These are phyloP conservation scores for Antedon mediterranea DNA, from an alignment of 53 echinoderm and acorn worm genomes.

Conservation along the genomic window DNA sequence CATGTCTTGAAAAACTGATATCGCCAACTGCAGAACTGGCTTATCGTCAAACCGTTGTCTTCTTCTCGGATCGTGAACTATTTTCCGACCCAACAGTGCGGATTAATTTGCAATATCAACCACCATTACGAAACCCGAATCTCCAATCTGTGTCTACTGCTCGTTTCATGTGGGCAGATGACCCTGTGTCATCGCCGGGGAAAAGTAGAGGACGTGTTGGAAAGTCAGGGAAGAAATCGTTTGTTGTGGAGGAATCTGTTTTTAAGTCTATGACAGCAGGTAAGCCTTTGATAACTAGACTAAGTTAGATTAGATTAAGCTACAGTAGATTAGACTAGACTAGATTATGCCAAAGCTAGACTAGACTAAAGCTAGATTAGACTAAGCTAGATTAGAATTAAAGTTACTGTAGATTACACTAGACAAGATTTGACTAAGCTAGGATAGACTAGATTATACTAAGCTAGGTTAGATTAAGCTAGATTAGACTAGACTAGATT, in stretches of 20 bases:
- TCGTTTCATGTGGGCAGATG: conserved; percentile 82
- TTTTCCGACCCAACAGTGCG: conserved; percentile 89
- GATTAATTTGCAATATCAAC: conserved; percentile 62
- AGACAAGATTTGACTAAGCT: too few species aligned
- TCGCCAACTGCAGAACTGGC: conserved; percentile 86
- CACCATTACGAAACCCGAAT: conserved; percentile 76
- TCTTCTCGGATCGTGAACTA: conserved; percentile 84
- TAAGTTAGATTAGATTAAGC: too few species aligned
- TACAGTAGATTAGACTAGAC: too few species aligned
- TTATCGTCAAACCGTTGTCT: conserved; percentile 79
- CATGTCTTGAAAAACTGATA: conserved; percentile 42
- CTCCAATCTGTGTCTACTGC: conserved; percentile 80
- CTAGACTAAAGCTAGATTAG: too few species aligned
- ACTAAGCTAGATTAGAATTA: too few species aligned
- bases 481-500: too few species aligned
- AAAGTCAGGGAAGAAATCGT: conserved; percentile 33
- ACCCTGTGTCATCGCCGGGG: not conserved
- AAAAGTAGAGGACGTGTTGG: conserved; percentile 14
- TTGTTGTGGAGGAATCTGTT: conserved; percentile 86
- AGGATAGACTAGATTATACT: too few species aligned
- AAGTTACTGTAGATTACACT: too few species aligned
- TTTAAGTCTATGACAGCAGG: conserved; percentile 85
- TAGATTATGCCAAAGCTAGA: too few species aligned
- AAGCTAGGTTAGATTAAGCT: too few species aligned
- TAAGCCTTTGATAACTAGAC: too few species aligned